Conservation (phyloP, 1,140 invertebrate species). For the Brachionus paranguensis region DNA sequence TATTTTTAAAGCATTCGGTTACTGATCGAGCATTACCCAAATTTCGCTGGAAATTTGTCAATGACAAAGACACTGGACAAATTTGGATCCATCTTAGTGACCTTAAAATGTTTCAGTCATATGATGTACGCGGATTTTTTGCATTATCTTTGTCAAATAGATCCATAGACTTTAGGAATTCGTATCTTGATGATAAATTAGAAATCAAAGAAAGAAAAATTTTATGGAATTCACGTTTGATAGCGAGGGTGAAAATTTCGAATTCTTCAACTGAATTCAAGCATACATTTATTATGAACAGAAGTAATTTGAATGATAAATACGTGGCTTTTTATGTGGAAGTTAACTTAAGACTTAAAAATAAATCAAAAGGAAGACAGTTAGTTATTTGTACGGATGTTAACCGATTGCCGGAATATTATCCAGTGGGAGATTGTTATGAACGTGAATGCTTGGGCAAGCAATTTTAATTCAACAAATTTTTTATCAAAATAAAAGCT, state of each 20-base stretch:
- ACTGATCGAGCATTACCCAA: background rate
- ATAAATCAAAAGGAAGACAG: background rate
- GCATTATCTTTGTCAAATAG: background rate
- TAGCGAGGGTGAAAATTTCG: background rate
- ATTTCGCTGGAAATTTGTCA: slow-evolving; percentile 18
- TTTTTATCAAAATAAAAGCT: background rate
- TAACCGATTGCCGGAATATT: slow-evolving; percentile 47
- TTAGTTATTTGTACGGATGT: slow-evolving; percentile 45
- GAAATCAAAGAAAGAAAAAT: background rate
- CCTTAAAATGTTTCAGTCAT: background rate
- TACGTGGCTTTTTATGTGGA: slow-evolving; percentile 16
- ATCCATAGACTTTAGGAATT: background rate
- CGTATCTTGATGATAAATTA: background rate
- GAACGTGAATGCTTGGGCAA: slow-evolving; percentile 44
- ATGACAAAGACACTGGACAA: background rate
- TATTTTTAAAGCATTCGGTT: background rate
- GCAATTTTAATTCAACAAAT: slow-evolving; percentile 43
- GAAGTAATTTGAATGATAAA: background rate
- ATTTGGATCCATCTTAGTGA: background rate
- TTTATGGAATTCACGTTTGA: background rate
- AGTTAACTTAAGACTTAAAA: background rate
- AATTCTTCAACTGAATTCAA: background rate
- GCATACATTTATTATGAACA: background rate
- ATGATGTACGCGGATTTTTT: background rate
- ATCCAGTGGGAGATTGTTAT: slow-evolving; percentile 46